phyloP scores from a whole-genome alignment of 2,888 invertebrate genomes.

The Torymus texanus region DNA sequence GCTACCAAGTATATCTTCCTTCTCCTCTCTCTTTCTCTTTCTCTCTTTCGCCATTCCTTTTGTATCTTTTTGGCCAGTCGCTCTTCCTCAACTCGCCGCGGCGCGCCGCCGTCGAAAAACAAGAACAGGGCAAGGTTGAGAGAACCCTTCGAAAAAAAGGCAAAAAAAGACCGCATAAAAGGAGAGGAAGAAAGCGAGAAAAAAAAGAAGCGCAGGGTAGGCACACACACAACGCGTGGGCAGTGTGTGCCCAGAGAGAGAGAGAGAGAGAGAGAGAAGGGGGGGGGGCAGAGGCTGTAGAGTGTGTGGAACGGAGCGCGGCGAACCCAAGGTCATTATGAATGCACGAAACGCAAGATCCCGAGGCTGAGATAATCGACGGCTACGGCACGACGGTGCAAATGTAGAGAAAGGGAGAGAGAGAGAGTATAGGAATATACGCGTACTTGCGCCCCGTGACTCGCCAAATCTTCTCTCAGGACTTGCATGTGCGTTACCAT shows the following conservation, averaged over 20 bases:
- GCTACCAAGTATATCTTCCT: neutral
- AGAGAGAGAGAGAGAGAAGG: neutral
- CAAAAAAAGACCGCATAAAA: slow-evolving; percentile 1
- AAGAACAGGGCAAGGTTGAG: slow-evolving; percentile 58
- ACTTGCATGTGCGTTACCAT: too few relatives aligned
- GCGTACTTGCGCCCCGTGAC: too few relatives aligned
- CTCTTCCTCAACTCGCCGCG: slow-evolving; percentile 46
- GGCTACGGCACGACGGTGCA: slow-evolving; percentile 9
- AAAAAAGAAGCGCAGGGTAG: neutral
- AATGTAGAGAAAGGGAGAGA: neutral
- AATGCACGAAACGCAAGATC: slow-evolving; percentile 54
- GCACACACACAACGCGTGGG: too few relatives aligned
- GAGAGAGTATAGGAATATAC: too few relatives aligned
- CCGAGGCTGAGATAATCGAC: slow-evolving; percentile 48
- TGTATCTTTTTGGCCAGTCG: slow-evolving; percentile 47
- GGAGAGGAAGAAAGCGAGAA: slow-evolving; percentile 4
- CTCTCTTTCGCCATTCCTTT: slow-evolving; percentile 13
- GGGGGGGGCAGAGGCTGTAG: neutral
- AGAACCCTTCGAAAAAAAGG: slow-evolving; percentile 49
- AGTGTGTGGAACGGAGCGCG: neutral
- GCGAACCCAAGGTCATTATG: slow-evolving; percentile 55
- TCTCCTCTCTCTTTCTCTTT: neutral
- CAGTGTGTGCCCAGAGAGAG: neutral
- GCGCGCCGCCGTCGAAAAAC: slow-evolving; percentile 55
- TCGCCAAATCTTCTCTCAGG: too few relatives aligned